Evolutionary conservation across 2,113 vertebrate species (phyloP), one percentile per base, ranked within the genome.

Genomic region (Melanotaenia duboulayi): DNA sequence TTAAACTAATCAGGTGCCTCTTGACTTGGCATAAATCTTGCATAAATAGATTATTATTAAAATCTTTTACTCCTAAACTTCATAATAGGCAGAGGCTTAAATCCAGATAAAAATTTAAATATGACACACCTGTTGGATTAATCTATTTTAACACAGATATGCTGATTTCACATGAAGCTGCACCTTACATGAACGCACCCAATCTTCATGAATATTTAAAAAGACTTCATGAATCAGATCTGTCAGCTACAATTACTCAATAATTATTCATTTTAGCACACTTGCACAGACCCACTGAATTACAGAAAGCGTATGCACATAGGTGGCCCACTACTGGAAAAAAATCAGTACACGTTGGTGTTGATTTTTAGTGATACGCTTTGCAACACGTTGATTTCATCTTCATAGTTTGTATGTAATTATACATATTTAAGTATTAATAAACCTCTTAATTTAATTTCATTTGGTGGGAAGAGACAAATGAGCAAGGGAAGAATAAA

Each of bases 151-250:
- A n/a, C 52, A 48, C 51, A 22, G 66, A 6, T 22, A 39, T 55
- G 42, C 74, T 40, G 74, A 20, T 73, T 56, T 76, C 40, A 59
- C 66, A 56, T 25, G 4, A 23, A 0, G 7, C 62, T 71, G 79
- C 81, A 50, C 72, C 52, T 82, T 19, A 3, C 32, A 77, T 65
- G 67, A 83, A 73, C 82, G 78, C 75, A 62, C 55, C 56, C 35
- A 78, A 24, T 72, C 78, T 68, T 65, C 61, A 84, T 90, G 76
- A 85, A 90, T 90, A 88, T 86, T 87, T 86, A 0, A 85, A 35
- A 67, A 42, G n/a, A 65, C 11, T 60, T 66, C 39, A 57, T 71
- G 71, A 87, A 57, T 85, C 76, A 76, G 54, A 78, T 80, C 79
- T 86, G 84, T 86, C 87, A 76, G 0, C 63, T 49, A 63, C 9